Base-by-base conservation (phyloP, 2,888 invertebrate species). In the Machimus rusticus region DNA sequence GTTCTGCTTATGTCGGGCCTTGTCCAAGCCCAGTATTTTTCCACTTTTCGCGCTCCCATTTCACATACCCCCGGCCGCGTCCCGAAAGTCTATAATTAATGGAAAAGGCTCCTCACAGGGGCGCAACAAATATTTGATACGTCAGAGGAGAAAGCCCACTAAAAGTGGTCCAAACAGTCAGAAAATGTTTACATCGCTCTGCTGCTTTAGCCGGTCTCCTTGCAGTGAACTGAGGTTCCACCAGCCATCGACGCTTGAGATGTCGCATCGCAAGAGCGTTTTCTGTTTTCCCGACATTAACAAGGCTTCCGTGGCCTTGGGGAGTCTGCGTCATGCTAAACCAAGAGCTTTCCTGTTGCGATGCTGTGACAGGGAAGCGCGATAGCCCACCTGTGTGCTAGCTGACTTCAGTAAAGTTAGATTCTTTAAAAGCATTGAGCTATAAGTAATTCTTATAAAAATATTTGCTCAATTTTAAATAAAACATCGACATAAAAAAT, bases 291-390 rank as follows among this genome's bases (percentile, higher is more conserved):
- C 23, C 6, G 31, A 37, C 51, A 79, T 51, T 79, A 28, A 12
- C 79, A 79, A 79, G 79, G 79, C 51, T 79, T 79, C 79, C 28
- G 5, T 51, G 79, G 46, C 79, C 79, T 79, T 79, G 79, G 79
- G 4, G 79, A 79, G 79, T 79, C 79, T 79, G 79, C 79, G 79
- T 79, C 51, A 79, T 51, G 39, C 23, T 51, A 31, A 23, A 51
- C 51, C 1, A 43, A 2, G 78, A 39, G 43, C 39, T 76, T 76
- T 76, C 34, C 19, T 34, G 76, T 76, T 76, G 37, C 28, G 76
- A 34, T 78, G 78, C 23, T 12, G 12, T 19, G 23, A 16, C 39
- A 39, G 12, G 39, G 9, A 2, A 12, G 1, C 37, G 12, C 39
- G 1, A 39, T 12, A 1, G 43, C 43, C 3, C 43, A 46, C 43